A percentile compares a stretch with the other conserved stretches of the same genome.
phyloP scores from a whole-genome alignment of 2,888 invertebrate species.

The Cryptophagus acutangulus region DNA sequence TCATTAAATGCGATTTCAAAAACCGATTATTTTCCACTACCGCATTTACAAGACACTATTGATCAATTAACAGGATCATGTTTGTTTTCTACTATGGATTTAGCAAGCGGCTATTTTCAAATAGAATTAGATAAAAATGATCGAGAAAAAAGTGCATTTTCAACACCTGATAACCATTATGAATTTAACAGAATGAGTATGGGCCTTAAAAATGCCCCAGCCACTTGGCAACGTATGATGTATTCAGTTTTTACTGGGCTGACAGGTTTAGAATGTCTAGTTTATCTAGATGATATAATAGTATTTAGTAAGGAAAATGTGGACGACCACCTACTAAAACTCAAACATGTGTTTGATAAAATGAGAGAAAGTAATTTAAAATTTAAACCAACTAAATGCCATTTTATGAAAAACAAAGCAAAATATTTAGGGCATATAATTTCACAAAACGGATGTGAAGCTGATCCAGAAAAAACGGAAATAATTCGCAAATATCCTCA shows the following conservation, averaged over 20 bases:
- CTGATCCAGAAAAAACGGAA: constrained; percentile 10
- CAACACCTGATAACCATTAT: constrained; percentile 24
- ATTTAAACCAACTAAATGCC: constrained; percentile 25
- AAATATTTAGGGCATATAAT: constrained; percentile 23
- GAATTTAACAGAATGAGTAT: constrained; percentile 32
- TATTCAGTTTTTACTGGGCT: constrained; percentile 29
- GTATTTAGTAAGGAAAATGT: constrained; percentile 14
- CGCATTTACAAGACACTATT: constrained; percentile 29
- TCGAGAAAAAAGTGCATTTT: constrained; percentile 26
- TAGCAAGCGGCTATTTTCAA: constrained; percentile 31
- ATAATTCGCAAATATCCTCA: constrained; percentile 9
- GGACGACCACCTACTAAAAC: constrained; percentile 4
- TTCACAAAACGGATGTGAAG: constrained; percentile 1
- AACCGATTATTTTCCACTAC: constrained; percentile 23
- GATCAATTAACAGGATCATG: constrained; percentile 25
- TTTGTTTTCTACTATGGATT: constrained; percentile 29
- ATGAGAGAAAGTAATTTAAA: no score
- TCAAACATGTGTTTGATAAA: no score
- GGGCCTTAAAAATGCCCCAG: constrained; percentile 35
- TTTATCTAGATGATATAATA: constrained; percentile 25
- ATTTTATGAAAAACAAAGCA: constrained; percentile 17
- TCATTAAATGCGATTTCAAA: constrained; percentile 21
- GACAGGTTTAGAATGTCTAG: constrained; percentile 18
- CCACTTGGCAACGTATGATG: constrained; percentile 37
- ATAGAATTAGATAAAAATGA: constrained; percentile 24